These are phyloP conservation scores for Agapornis canus DNA, from an alignment of 2,797 vertebrate species.

Conservation along the genomic window DNA sequence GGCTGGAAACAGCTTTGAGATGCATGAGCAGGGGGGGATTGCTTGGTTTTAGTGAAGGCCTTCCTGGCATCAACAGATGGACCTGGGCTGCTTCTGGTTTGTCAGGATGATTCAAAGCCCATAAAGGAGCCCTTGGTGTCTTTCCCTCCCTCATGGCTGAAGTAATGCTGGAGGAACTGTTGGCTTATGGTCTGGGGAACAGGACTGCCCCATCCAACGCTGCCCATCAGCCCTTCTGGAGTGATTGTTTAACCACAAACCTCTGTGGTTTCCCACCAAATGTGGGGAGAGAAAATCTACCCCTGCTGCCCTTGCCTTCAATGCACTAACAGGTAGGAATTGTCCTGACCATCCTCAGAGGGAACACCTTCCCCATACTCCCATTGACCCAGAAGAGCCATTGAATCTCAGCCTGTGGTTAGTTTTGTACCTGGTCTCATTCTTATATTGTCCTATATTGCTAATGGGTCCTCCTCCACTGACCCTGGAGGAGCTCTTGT, in stretches of 20 bases:
- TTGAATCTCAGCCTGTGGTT: background rate
- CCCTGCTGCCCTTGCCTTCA: background rate
- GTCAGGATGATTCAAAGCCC: background rate
- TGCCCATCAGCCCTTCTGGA: background rate
- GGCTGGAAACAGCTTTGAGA: background rate
- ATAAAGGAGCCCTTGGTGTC: background rate
- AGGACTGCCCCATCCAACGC: background rate
- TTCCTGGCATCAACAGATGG: background rate
- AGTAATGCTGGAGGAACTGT: background rate
- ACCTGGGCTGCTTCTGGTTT: background rate
- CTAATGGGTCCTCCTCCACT: background rate
- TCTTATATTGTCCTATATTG: background rate
- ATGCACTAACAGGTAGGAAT: background rate
- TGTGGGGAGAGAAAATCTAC: background rate
- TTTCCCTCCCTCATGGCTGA: background rate
- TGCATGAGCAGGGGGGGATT: accelerated
- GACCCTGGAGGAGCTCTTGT: accelerated
- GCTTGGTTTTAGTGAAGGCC: background rate
- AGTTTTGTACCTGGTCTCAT: background rate
- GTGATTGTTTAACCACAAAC: background rate
- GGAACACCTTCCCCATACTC: background rate
- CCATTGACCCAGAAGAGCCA: background rate
- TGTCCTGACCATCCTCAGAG: background rate
- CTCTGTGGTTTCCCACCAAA: accelerated
- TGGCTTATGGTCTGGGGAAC: background rate